Conservation (phyloP, 2,888 invertebrate species). For the Melinaea marsaeus region DNA sequence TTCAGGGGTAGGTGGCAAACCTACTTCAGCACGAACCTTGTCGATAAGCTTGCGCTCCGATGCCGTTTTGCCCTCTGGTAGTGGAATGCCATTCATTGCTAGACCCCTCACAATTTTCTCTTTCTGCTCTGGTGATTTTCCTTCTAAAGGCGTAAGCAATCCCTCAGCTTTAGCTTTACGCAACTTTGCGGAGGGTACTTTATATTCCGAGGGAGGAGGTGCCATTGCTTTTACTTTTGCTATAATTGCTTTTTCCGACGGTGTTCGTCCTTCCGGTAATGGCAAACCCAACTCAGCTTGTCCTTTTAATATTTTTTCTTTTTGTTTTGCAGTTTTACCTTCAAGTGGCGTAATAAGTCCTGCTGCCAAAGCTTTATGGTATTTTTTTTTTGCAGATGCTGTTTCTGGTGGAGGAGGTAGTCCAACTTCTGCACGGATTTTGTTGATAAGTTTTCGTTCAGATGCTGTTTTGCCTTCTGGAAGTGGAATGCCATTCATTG, state of each 20-base stretch:
- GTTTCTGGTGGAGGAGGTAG: conserved; percentile 41
- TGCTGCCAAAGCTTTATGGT: conserved; percentile 27
- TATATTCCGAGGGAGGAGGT: neutral
- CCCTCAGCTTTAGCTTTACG: conserved; percentile 20
- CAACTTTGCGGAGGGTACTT: conserved; percentile 16
- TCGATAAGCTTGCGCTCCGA: conserved; percentile 30
- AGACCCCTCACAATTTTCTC: conserved; percentile 35
- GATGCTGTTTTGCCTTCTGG: conserved; percentile 31
- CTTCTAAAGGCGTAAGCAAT: conserved; percentile 31
- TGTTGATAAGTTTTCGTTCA: conserved; percentile 28
- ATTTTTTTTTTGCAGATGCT: conserved; percentile 31
- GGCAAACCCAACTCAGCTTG: conserved; percentile 31
- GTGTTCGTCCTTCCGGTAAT: conserved; percentile 38
- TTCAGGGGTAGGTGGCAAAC: conserved; percentile 41
- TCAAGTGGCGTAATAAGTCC: conserved; percentile 33
- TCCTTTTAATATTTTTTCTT: conserved; percentile 31
- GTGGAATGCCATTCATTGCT: conserved; percentile 30
- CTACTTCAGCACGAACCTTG: conserved; percentile 31
- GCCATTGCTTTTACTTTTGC: conserved; percentile 24
- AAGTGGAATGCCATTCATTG: conserved; percentile 31
- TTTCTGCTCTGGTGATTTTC: conserved; percentile 34
- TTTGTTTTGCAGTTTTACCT: conserved; percentile 34
- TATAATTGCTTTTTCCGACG: conserved; percentile 39
- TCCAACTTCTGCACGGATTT: conserved; percentile 33
- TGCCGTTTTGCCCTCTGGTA: conserved; percentile 32